Base-by-base conservation (phyloP, 2,888 invertebrate species). In the Mesoligia furuncula region DNA sequence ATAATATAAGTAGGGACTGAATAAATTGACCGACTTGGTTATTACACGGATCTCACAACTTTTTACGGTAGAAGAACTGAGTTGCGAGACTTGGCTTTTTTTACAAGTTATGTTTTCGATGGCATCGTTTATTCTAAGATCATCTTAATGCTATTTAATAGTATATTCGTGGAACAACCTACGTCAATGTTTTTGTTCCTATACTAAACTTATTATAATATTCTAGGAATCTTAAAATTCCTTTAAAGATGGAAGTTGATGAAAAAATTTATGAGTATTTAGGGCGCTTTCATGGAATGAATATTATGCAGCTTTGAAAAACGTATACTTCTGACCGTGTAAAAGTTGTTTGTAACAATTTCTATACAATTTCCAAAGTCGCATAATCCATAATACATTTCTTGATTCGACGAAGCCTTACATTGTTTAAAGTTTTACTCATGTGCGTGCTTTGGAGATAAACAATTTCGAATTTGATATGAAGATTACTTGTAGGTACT, bases 191-290 rank as follows among this genome's bases (percentile, higher is more conserved):
- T 11, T 48, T 27, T 45, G 9, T 17, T 76, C 13, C 20, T n/a
- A 17, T 27, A 31, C 2, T 2, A 62, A 62, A 77, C 9, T 42
- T 8, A 39, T 20, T 73, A n/a, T 62, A 31, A 77, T 62, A 62
- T 51, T 77, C 17, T 13, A 36, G 2, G 31, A n/a, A 62, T 39
- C 17, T 48, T 61, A 20, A 75, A 74, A 73, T 73, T 54, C 11
- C 5, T 31, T 57, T 42, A 4, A 24, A 39, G n/a, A 45, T 71
- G 15, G 42, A 42, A 74, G n/a, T 59, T 74, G 8, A 13, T 42
- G 5, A 57, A 31, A 42, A 73, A 3, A 39, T 11, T 13, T 72
- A 24, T 0, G 0, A 57, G 57, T 75, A 61, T 39, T 61, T 39
- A 13, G 24, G 17, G 17, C 6, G 3, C 24, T 61, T 48, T 36